Conservation (phyloP, 2,888 invertebrate genomes). For the Coelogynopora nodosa region DNA sequence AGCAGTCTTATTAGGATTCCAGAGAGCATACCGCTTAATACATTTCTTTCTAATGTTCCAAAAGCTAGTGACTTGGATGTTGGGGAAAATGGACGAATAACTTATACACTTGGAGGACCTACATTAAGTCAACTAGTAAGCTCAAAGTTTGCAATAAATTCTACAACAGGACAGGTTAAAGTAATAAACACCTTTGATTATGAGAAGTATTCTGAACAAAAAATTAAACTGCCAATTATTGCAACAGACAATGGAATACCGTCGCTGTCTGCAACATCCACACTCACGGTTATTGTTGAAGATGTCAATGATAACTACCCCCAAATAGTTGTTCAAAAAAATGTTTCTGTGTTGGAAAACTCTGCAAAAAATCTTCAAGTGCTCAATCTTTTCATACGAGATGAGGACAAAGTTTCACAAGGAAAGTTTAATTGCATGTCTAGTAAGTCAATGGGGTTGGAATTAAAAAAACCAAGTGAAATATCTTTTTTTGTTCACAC, state of each 20-base stretch:
- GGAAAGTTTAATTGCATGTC: slow-evolving; percentile 27
- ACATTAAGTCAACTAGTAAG: neutral
- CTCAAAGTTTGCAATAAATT: neutral
- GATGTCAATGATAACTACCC: slow-evolving; percentile 41
- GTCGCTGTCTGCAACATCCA: slow-evolving; percentile 31
- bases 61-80: neutral
- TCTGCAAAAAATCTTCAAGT: neutral
- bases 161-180: neutral
- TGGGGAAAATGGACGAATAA: neutral
- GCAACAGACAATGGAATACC: slow-evolving; percentile 42
- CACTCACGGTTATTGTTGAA: slow-evolving; percentile 31
- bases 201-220: slow-evolving; percentile 3
- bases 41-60: neutral
- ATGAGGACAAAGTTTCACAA: slow-evolving; percentile 29
- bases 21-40: neutral
- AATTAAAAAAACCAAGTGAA: slow-evolving; percentile 31
- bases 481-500: slow-evolving; percentile 29
- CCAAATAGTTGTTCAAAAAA: slow-evolving; percentile 35
- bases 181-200: neutral
- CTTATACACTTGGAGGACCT: neutral
- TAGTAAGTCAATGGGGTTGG: neutral
- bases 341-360: slow-evolving; percentile 35
- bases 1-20: neutral
- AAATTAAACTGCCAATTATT: slow-evolving; percentile 32
- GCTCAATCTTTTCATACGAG: slow-evolving; percentile 30